Conservation (phyloP, 1,140 invertebrate species). For the Galleria mellonella region DNA sequence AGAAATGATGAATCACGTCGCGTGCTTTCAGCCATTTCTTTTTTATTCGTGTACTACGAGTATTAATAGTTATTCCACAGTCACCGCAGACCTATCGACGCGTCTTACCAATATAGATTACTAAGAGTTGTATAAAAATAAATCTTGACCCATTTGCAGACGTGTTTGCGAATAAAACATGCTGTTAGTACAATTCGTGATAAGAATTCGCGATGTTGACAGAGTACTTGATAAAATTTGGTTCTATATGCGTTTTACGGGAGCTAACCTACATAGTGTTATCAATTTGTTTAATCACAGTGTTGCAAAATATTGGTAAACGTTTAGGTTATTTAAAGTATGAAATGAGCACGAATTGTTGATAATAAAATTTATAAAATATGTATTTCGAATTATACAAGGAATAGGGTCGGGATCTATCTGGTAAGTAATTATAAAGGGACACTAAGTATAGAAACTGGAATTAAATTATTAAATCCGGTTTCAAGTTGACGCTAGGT, state of each 20-base stretch:
- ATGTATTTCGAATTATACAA: no score
- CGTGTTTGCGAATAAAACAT: conserved; percentile 54
- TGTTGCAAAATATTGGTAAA: conserved; percentile 44
- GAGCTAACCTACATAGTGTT: conserved; percentile 65
- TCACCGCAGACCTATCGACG: conserved; percentile 32
- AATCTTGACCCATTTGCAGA: conserved; percentile 52
- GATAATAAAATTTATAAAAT: no score
- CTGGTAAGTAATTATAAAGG: neutral
- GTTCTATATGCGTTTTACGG: conserved; percentile 47
- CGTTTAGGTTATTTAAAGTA: neutral
- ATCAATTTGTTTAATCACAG: conserved; percentile 62
- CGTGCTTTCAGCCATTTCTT: conserved; percentile 47
- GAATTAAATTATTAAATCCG: neutral
- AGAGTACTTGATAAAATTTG: conserved; percentile 62
- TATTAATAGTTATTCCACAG: conserved; percentile 43
- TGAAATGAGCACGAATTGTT: neutral
- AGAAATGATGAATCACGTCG: conserved; percentile 54
- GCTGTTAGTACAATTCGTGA: conserved; percentile 12
- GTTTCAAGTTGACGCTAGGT: neutral
- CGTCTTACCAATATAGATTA: conserved; percentile 25
- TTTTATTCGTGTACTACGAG: conserved; percentile 22
- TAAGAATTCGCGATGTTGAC: conserved; percentile 65
- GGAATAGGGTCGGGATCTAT: neutral
- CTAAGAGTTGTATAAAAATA: conserved; percentile 37
- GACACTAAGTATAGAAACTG: neutral